A percentile compares a stretch with the other conserved stretches of the same genome.
Conservation (phyloP, 2,888 invertebrate genomes). For the Synanthedon tipuliformis region DNA sequence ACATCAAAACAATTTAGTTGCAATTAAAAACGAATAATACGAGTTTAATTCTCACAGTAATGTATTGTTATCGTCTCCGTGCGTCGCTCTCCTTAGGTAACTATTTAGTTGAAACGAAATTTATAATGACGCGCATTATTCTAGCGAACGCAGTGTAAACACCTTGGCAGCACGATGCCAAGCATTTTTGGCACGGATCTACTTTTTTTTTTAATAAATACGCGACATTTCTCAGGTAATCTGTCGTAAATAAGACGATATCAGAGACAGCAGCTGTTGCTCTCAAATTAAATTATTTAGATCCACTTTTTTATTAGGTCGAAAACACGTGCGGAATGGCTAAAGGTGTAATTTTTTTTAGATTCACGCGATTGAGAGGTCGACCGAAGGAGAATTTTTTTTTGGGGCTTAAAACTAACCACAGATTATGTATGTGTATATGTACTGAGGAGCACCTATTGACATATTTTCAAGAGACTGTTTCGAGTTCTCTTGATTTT, state of each 20-base stretch:
- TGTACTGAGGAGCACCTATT: too few species aligned
- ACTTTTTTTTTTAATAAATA: slow-evolving; percentile 16
- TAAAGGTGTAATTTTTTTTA: not conserved
- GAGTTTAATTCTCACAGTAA: slow-evolving; percentile 8
- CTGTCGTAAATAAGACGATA: slow-evolving; percentile 17
- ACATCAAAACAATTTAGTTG: slow-evolving; percentile 9
- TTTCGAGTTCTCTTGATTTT: too few species aligned
- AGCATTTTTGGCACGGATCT: slow-evolving; percentile 26
- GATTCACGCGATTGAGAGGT: too few species aligned
- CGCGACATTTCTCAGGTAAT: slow-evolving; percentile 43
- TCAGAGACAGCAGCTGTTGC: slow-evolving; percentile 26
- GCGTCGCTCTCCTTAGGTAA: slow-evolving; percentile 1
- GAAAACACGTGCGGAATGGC: not conserved
- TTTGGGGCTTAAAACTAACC: too few species aligned
- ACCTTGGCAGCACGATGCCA: slow-evolving; percentile 27
- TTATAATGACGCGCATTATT: slow-evolving; percentile 10
- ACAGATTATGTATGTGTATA: too few species aligned
- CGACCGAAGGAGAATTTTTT: too few species aligned
- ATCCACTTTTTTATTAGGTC: not conserved
- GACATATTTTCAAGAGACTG: too few species aligned
- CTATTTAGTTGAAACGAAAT: slow-evolving; percentile 3
- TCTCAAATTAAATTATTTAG: not conserved
- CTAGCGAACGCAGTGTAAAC: slow-evolving; percentile 21
- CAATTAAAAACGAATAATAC: slow-evolving; percentile 9
- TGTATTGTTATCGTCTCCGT: slow-evolving; percentile 9